Evolutionary conservation across 2,888 invertebrate genomes (phyloP).

Genomic region (Dryobotodes eremita): DNA sequence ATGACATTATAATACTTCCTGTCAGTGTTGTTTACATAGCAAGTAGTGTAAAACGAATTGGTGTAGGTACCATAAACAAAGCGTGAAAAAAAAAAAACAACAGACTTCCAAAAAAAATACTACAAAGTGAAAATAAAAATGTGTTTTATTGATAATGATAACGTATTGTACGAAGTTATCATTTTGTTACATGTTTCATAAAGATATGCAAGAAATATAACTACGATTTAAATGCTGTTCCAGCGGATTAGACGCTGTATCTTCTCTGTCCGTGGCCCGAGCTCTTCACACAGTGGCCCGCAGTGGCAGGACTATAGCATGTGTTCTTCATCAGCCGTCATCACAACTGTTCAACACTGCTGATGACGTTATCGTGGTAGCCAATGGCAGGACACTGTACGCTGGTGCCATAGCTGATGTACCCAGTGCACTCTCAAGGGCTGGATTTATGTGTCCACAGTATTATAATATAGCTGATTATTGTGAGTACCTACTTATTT

Average conservation of each 20-base stretch:
- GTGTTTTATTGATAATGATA: no score
- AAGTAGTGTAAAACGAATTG: not conserved
- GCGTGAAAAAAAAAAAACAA: not conserved
- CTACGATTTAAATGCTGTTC: conserved; percentile 59
- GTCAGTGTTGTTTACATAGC: not conserved
- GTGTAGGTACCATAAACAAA: no score
- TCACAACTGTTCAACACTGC: conserved; percentile 94
- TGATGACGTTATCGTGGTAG: conserved; percentile 93
- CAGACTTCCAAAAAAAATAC: no score
- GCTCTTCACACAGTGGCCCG: conserved; percentile 92
- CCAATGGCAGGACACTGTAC: conserved; percentile 93
- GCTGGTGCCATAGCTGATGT: conserved; percentile 92
- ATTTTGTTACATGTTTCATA: not conserved
- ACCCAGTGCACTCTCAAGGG: conserved; percentile 90
- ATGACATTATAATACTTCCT: not conserved
- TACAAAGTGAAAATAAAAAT: no score
- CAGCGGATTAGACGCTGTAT: conserved; percentile 92
- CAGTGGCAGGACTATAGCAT: conserved; percentile 93
- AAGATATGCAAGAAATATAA: not conserved
- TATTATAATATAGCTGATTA: conserved; percentile 96
- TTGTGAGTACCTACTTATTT: conserved; percentile 87
- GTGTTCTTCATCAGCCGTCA: conserved; percentile 95
- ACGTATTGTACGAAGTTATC: not conserved
- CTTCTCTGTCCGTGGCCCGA: conserved; percentile 92
- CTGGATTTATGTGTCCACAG: conserved; percentile 92